Evolutionary conservation across 2,888 invertebrate species (phyloP).

Genomic region (Plutella xylostella): DNA sequence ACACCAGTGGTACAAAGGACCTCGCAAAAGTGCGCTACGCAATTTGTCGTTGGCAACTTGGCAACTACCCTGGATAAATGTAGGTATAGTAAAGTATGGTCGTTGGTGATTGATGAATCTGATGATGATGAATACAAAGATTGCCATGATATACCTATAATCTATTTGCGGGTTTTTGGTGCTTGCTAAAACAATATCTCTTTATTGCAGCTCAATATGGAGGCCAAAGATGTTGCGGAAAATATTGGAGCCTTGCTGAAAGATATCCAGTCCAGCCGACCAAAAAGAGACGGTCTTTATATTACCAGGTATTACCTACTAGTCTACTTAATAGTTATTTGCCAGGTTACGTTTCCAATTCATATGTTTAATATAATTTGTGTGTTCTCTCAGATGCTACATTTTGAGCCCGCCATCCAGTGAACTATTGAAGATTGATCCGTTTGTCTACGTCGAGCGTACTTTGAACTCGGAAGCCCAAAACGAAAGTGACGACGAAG

Average conservation of each 20-base stretch:
- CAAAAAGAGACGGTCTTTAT: constrained; percentile 77
- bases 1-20: too few species aligned
- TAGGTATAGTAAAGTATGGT: too few species aligned
- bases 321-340: neutral
- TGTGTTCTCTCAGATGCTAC: constrained; percentile 66
- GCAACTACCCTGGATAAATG: too few species aligned
- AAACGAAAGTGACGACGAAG: constrained; percentile 58
- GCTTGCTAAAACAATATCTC: neutral
- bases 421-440: constrained; percentile 78
- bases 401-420: constrained; percentile 73
- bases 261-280: constrained; percentile 73
- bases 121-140: too few species aligned
- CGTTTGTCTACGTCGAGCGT: constrained; percentile 61
- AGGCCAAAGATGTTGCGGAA: constrained; percentile 74
- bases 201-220: constrained; percentile 81
- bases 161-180: too few species aligned
- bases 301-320: constrained; percentile 70
- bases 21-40: too few species aligned
- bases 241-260: constrained; percentile 76
- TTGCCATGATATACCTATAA: too few species aligned
- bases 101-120: too few species aligned
- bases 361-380: constrained; percentile 2
- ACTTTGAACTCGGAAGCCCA: constrained; percentile 43
- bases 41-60: too few species aligned
- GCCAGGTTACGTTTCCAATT: too few species aligned